phyloP scores from a whole-genome alignment of 2,888 invertebrate genomes.

The Oxycera nigricornis region DNA sequence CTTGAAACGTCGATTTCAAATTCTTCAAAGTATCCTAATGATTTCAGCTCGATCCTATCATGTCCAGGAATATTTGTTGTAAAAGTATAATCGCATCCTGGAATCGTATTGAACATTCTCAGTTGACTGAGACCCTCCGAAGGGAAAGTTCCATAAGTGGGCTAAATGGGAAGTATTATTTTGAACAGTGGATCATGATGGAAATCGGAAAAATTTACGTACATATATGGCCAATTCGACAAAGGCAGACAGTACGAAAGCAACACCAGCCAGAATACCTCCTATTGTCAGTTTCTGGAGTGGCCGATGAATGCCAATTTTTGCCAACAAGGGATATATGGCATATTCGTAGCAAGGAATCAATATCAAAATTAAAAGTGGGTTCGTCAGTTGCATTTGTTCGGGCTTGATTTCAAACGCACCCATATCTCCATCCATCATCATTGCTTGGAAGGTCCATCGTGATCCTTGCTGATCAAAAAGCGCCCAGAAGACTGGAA shows the following conservation, averaged over 20 bases:
- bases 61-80: conserved; percentile 49
- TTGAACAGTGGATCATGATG: too few species aligned
- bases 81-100: conserved; percentile 61
- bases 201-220: conserved; percentile 45
- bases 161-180: background rate
- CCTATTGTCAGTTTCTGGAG: conserved; percentile 88
- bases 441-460: conserved; percentile 91
- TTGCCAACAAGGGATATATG: conserved; percentile 80
- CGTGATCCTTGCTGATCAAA: conserved; percentile 93
- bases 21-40: conserved; percentile 50
- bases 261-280: conserved; percentile 81
- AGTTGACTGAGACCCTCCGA: conserved; percentile 69
- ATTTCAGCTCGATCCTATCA: conserved; percentile 49
- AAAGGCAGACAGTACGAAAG: conserved; percentile 87
- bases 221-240: conserved; percentile 81
- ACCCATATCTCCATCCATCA: conserved; percentile 84
- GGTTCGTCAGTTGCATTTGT: conserved; percentile 94
- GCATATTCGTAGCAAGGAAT: conserved; percentile 84
- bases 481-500: conserved; percentile 93
- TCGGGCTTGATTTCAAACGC: conserved; percentile 83
- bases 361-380: conserved; percentile 80
- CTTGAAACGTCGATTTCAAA: conserved; percentile 51
- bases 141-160: conserved; percentile 67
- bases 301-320: conserved; percentile 74
- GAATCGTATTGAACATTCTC: conserved; percentile 73